Conservation (phyloP, 2,888 invertebrate genomes). For the Aporophyla lueneburgensis region DNA sequence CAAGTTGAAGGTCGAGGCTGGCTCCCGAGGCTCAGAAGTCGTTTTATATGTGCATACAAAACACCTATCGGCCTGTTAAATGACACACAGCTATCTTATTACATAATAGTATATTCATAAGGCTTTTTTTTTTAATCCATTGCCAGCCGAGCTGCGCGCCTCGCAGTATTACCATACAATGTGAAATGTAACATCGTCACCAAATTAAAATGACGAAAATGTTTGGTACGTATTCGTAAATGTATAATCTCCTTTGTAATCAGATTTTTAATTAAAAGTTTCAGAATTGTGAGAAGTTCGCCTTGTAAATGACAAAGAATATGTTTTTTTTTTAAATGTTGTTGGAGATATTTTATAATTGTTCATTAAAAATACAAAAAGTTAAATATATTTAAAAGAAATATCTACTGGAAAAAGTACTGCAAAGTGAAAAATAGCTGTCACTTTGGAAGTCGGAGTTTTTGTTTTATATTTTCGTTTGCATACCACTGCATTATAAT, state of each 20-base stretch:
- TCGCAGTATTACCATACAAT: slow-evolving; percentile 58
- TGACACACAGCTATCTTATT: slow-evolving; percentile 64
- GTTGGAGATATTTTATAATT: background rate
- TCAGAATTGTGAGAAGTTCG: slow-evolving; percentile 2
- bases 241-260: slow-evolving; percentile 32
- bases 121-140: slow-evolving; percentile 45
- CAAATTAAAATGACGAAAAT: slow-evolving; percentile 37
- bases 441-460: no score
- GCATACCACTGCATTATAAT: no score
- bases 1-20: slow-evolving; percentile 73
- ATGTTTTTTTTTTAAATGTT: slow-evolving; percentile 1
- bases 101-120: slow-evolving; percentile 59
- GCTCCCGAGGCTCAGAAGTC: slow-evolving; percentile 54
- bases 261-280: slow-evolving; percentile 47
- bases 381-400: no score
- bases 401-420: no score
- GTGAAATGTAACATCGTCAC: slow-evolving; percentile 25
- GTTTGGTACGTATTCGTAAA: slow-evolving; percentile 25
- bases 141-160: slow-evolving; percentile 10
- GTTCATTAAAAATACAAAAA: background rate
- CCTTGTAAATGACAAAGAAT: slow-evolving; percentile 4
- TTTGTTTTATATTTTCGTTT: no score
- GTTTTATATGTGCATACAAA: slow-evolving; percentile 72
- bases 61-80: slow-evolving; percentile 55
- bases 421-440: no score